phyloP scores from a whole-genome alignment of 2,888 invertebrate species.

The Caenorhabditis afra region DNA sequence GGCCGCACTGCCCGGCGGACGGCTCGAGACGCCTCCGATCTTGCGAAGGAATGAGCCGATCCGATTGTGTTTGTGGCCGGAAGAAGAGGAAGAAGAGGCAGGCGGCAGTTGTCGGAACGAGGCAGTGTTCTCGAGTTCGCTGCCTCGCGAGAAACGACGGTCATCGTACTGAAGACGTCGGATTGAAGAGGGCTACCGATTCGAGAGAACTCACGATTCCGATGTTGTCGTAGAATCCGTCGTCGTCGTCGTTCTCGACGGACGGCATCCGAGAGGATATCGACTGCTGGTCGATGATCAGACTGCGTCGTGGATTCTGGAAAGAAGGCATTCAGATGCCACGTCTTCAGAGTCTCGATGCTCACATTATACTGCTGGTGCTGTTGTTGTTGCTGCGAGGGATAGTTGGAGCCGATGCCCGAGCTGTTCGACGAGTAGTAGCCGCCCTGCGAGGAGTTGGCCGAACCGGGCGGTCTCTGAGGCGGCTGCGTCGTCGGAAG shows the following conservation, averaged over 20 bases:
- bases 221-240: conserved; percentile 79
- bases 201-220: conserved; percentile 61
- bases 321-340: not conserved
- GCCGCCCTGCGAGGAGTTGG: conserved; percentile 75
- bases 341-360: not conserved
- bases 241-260: conserved; percentile 77
- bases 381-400: conserved; percentile 36
- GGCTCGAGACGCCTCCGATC: conserved; percentile 69
- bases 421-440: conserved; percentile 74
- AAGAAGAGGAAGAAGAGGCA: conserved; percentile 45
- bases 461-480: conserved; percentile 69
- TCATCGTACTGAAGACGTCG: conserved; percentile 66
- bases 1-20: conserved; percentile 73
- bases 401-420: conserved; percentile 61
- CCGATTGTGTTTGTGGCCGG: conserved; percentile 65
- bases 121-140: conserved; percentile 72
- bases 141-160: conserved; percentile 71
- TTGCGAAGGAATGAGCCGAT: conserved; percentile 77
- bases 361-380: conserved; percentile 45
- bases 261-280: conserved; percentile 72
- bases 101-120: conserved; percentile 73
- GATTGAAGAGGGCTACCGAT: not conserved
- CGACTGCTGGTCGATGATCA: conserved; percentile 67
- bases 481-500: conserved; percentile 65
- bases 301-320: conserved; percentile 61